Evolutionary conservation across 2,113 vertebrate species (phyloP).

Genomic region (Accipiter cooperii): DNA sequence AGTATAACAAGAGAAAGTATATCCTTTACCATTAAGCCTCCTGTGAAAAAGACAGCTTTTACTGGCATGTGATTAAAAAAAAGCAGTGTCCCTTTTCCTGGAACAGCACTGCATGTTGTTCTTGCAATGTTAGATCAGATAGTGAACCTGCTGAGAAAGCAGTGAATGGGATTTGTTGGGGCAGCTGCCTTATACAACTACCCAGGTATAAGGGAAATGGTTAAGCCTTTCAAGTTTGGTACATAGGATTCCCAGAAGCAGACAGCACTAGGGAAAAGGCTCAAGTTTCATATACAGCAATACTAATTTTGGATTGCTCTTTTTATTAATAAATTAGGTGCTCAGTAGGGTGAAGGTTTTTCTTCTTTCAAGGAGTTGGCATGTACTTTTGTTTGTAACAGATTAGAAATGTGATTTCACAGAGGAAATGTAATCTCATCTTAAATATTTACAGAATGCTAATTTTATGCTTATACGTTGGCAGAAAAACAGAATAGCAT

Average conservation of each 20-base stretch:
- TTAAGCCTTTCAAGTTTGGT: not conserved
- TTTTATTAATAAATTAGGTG: not conserved
- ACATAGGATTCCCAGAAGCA: not conserved
- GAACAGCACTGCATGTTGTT: not conserved
- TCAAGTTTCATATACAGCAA: not conserved
- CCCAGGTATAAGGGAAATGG: not conserved
- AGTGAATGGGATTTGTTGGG: not conserved
- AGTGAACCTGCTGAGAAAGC: not conserved
- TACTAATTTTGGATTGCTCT: not conserved
- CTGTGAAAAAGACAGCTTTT: not conserved
- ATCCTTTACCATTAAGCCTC: not conserved
- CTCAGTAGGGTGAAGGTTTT: not conserved
- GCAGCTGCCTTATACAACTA: not conserved
- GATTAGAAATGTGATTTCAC: conserved; percentile 5
- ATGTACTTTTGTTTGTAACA: not conserved
- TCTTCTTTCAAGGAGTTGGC: not conserved
- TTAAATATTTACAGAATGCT: conserved; percentile 52
- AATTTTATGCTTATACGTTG: conserved; percentile 21
- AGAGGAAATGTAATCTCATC: not conserved
- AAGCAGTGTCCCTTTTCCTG: not conserved
- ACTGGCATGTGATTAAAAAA: not conserved
- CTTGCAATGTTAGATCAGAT: not conserved
- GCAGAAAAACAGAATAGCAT: conserved; percentile 9
- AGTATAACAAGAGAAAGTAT: not conserved
- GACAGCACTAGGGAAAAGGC: not conserved